A percentile compares a stretch with the other conserved stretches of the same genome.
Evolutionary conservation across 2,113 vertebrate genomes (phyloP).

Genomic region (Dipodomys merriami): DNA sequence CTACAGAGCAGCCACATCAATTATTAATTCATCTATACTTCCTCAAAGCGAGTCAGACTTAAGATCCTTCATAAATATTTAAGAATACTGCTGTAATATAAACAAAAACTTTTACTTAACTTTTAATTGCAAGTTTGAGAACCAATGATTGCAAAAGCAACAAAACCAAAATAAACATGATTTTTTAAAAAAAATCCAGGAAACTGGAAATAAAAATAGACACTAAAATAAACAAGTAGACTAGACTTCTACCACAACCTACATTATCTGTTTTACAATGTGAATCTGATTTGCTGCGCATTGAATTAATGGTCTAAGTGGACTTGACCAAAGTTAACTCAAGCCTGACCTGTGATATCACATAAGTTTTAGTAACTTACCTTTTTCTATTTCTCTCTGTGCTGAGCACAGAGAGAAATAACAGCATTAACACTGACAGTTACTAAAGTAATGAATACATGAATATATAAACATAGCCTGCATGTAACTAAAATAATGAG

Average conservation of each 20-base stretch:
- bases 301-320: background rate
- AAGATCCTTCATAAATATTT: slow-evolving; percentile 90
- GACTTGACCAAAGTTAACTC: background rate
- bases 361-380: background rate
- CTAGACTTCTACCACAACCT: background rate
- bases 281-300: slow-evolving; percentile 10
- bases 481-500: background rate
- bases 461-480: background rate
- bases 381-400: background rate
- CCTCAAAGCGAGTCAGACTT: slow-evolving; percentile 87
- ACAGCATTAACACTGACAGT: background rate
- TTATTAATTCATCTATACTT: slow-evolving; percentile 89
- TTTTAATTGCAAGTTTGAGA: slow-evolving; percentile 86
- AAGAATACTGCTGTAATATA: slow-evolving; percentile 86
- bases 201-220: background rate
- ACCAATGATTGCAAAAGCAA: slow-evolving; percentile 69
- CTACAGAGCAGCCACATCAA: slow-evolving; percentile 88
- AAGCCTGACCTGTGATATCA: background rate
- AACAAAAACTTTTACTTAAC: slow-evolving; percentile 89
- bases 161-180: slow-evolving; percentile 26
- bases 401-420: too few relatives aligned
- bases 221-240: background rate
- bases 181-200: background rate
- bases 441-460: slow-evolving; percentile 14
- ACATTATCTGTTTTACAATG: slow-evolving; percentile 20